A percentile compares a stretch with the other conserved stretches of the same genome.
Evolutionary conservation across 2,888 invertebrate species (phyloP).

Genomic region (Agrilus cyanescens): DNA sequence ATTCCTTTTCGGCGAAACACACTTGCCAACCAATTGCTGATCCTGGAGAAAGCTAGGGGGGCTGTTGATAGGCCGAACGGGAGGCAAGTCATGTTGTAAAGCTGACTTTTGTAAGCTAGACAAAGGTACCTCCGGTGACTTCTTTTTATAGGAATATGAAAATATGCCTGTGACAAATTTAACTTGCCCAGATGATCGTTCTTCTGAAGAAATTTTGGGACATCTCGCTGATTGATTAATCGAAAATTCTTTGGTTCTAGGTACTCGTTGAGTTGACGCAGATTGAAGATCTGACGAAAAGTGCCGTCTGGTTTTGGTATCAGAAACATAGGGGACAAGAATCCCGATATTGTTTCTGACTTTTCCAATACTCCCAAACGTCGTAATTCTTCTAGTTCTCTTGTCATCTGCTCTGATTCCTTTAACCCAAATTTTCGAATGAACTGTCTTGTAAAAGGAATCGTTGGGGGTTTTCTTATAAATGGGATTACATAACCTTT

Average conservation of each 20-base stretch:
- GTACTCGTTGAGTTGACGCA: constrained; percentile 10
- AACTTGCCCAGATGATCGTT: constrained; percentile 13
- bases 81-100: constrained; percentile 14
- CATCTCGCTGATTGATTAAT: constrained; percentile 12
- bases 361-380: too few species aligned
- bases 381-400: too few species aligned
- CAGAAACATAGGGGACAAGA: constrained; percentile 11
- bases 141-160: constrained; percentile 11
- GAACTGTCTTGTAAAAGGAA: too few species aligned
- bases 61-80: constrained; percentile 21
- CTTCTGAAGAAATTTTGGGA: constrained; percentile 14
- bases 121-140: constrained; percentile 11
- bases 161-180: constrained; percentile 16
- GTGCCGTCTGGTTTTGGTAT: constrained; percentile 9
- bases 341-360: too few species aligned
- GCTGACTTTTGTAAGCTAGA: constrained; percentile 5
- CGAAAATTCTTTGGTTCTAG: constrained; percentile 11
- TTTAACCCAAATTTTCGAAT: too few species aligned
- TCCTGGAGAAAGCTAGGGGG: constrained; percentile 15
- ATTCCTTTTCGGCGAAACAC: constrained; percentile 12
- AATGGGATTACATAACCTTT: too few species aligned
- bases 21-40: constrained; percentile 19
- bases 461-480: too few species aligned
- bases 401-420: too few species aligned
- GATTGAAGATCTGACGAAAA: constrained; percentile 12